Percentiles rank a stretch among this genome's conserved stretches.
phyloP scores from a whole-genome alignment of 92 coral and sea anemone species.

The Porites rus region DNA sequence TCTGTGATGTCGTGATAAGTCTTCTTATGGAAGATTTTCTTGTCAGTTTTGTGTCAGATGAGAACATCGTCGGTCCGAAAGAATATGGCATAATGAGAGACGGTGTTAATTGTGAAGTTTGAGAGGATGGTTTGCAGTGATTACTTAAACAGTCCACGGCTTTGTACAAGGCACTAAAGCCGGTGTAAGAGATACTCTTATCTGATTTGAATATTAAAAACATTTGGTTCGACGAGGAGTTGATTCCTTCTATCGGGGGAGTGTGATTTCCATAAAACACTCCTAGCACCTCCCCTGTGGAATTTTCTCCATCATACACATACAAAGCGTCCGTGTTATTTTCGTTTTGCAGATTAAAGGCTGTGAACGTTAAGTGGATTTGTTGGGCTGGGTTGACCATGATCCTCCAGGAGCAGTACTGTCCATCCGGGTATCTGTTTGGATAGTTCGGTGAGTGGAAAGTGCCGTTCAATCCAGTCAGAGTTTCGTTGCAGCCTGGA shows the following conservation, averaged over 20 bases:
- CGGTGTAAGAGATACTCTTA: constrained; percentile 5
- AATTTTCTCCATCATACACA: constrained; percentile 54
- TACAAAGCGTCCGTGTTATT: constrained; percentile 31
- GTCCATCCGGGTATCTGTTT: constrained; percentile 67
- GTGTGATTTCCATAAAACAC: constrained; percentile 39
- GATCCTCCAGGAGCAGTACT: constrained; percentile 79
- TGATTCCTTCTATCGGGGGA: constrained; percentile 41
- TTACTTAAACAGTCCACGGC: not conserved
- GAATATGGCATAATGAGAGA: no score
- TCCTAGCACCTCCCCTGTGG: constrained; percentile 36
- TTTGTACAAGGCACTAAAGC: constrained; percentile 39
- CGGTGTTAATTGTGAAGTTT: no score
- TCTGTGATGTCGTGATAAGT: no score
- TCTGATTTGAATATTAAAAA: constrained; percentile 59
- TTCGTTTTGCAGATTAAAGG: constrained; percentile 32
- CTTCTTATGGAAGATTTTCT: no score
- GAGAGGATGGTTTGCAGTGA: not conserved
- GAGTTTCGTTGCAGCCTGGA: constrained; percentile 71
- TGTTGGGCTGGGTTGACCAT: constrained; percentile 32
- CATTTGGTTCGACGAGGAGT: constrained; percentile 42
- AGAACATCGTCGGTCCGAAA: no score
- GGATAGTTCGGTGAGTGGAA: constrained; percentile 78
- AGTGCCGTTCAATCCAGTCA: constrained; percentile 43
- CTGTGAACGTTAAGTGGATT: constrained; percentile 51
- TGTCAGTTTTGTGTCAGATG: no score